Evolutionary conservation across 2,113 vertebrate species (phyloP).

Genomic region (Elephas maximus): DNA sequence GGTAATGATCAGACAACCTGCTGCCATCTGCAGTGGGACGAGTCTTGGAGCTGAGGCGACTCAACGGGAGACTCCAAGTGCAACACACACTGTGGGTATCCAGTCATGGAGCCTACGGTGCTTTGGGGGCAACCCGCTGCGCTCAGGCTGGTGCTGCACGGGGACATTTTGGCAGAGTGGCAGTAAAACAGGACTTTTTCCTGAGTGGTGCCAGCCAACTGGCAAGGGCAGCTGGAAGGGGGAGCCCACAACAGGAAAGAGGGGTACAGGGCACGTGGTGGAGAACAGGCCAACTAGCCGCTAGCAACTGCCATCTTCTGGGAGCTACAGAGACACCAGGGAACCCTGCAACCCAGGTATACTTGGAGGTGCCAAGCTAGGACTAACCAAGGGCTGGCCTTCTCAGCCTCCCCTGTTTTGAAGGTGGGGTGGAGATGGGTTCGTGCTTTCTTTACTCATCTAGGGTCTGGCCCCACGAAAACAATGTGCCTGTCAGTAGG

Average conservation of each 20-base stretch:
- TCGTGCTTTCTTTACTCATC: no score
- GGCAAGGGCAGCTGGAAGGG: background rate
- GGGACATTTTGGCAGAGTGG: no score
- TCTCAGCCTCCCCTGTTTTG: background rate
- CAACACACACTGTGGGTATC: background rate
- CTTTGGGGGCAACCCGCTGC: background rate
- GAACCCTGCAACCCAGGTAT: background rate
- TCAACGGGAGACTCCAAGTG: background rate
- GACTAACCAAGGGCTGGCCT: no score
- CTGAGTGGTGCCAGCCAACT: background rate
- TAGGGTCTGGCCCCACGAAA: no score
- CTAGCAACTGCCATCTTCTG: background rate
- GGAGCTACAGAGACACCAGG: background rate
- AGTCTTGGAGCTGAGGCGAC: background rate
- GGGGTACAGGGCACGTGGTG: accelerated
- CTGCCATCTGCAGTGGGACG: background rate
- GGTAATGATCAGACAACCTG: background rate
- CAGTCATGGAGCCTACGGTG: background rate
- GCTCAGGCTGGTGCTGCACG: background rate
- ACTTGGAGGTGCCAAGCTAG: background rate
- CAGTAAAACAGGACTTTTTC: background rate
- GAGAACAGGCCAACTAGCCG: background rate
- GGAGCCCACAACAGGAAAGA: background rate
- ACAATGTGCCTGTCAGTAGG: no score
- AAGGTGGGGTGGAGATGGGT: background rate